These are phyloP conservation scores for Labeo rohita DNA, from an alignment of 2,113 vertebrate genomes.

Conservation along the genomic window DNA sequence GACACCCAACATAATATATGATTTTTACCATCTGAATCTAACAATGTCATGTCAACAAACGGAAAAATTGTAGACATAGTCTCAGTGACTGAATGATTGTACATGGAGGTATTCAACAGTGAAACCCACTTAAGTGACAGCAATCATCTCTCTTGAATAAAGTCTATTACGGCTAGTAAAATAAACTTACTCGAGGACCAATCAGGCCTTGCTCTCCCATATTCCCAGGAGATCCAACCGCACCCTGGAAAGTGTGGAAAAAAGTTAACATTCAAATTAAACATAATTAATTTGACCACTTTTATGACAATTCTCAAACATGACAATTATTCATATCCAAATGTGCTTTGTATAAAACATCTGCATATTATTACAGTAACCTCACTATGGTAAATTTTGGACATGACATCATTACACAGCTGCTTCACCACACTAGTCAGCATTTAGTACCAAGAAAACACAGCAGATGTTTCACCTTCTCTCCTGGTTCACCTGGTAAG, in stretches of 20 bases:
- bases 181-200: constrained; percentile 86
- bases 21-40: too few relatives aligned
- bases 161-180: background rate
- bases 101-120: too few relatives aligned
- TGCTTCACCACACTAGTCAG: background rate
- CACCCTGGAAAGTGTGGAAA: constrained; percentile 77
- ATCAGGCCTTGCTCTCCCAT: constrained; percentile 87
- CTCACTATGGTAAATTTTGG: background rate
- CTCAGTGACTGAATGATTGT: background rate
- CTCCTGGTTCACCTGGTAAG: constrained; percentile 85
- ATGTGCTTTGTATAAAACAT: background rate
- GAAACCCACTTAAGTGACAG: background rate
- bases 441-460: background rate
- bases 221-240: constrained; percentile 80
- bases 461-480: constrained; percentile 81
- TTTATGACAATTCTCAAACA: background rate
- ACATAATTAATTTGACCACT: background rate
- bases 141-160: background rate
- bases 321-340: background rate
- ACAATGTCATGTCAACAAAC: too few relatives aligned
- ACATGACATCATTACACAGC: background rate
- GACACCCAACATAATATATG: too few relatives aligned
- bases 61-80: too few relatives aligned
- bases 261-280: background rate
- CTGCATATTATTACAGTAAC: background rate